Conservation (phyloP, 2,888 invertebrate genomes). For the Diarsia dahlii region DNA sequence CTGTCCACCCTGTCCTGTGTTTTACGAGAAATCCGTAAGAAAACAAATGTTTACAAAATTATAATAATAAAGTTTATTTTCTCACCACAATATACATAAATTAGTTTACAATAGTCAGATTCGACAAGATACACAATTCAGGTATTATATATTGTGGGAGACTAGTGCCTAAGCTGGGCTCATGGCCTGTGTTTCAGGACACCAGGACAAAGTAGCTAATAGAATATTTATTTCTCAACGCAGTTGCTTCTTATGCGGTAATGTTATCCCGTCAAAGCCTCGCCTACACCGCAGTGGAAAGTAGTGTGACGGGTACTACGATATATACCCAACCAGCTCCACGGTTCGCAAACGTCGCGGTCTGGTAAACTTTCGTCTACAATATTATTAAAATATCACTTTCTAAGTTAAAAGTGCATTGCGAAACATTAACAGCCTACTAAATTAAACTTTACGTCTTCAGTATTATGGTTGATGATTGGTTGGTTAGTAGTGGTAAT, state of each 20-base stretch:
- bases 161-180: too few relatives aligned
- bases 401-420: conserved; percentile 66
- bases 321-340: conserved; percentile 47
- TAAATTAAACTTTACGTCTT: background rate
- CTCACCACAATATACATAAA: too few relatives aligned
- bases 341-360: conserved; percentile 65
- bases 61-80: too few relatives aligned
- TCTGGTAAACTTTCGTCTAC: conserved; percentile 63
- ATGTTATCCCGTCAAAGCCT: conserved; percentile 32
- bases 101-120: too few relatives aligned
- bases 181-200: too few relatives aligned
- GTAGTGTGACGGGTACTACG: conserved; percentile 57
- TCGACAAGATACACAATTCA: too few relatives aligned
- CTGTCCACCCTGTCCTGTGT: background rate
- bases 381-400: conserved; percentile 68
- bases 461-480: conserved; percentile 22
- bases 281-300: conserved; percentile 52
- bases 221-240: background rate
- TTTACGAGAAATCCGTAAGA: background rate
- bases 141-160: too few relatives aligned
- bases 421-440: conserved; percentile 21
- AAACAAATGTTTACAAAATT: background rate
- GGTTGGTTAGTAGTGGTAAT: background rate
- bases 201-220: background rate
- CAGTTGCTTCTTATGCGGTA: conserved; percentile 1